Percentiles rank a stretch among this genome's conserved stretches.
phyloP scores from a whole-genome alignment of 1,140 invertebrate species.

The Thalassaphorura encarpata region DNA sequence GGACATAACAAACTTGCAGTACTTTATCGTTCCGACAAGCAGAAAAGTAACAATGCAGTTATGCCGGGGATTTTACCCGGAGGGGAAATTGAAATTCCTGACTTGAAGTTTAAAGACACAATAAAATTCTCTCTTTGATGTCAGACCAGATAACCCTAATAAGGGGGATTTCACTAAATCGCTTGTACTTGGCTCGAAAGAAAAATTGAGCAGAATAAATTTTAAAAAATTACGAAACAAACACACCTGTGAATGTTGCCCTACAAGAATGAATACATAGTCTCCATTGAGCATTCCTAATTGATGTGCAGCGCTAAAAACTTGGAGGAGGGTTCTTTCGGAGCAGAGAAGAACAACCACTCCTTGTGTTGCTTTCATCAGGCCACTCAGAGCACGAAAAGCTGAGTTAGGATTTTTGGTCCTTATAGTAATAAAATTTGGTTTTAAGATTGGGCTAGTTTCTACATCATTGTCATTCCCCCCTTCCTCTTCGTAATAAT shows the following conservation, averaged over 20 bases:
- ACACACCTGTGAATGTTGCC: constrained; percentile 30
- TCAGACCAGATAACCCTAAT: too few relatives aligned
- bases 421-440: constrained; percentile 22
- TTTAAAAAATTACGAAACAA: too few relatives aligned
- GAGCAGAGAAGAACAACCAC: constrained; percentile 37
- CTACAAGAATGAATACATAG: constrained; percentile 38
- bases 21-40: too few relatives aligned
- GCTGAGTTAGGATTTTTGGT: constrained; percentile 16
- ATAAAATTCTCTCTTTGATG: too few relatives aligned
- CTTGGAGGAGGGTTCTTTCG: constrained; percentile 31
- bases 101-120: too few relatives aligned
- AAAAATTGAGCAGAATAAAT: too few relatives aligned
- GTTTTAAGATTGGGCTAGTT: constrained; percentile 17
- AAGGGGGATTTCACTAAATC: too few relatives aligned
- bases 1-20: too few relatives aligned
- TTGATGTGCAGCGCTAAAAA: constrained; percentile 35
- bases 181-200: too few relatives aligned
- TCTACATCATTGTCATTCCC: constrained; percentile 6
- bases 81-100: too few relatives aligned
- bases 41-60: too few relatives aligned
- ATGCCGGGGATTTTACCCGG: too few relatives aligned
- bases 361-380: constrained; percentile 30
- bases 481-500: constrained; percentile 16
- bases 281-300: constrained; percentile 37
- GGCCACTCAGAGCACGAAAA: constrained; percentile 29